Evolutionary conservation across 2,888 invertebrate genomes (phyloP), one percentile per base, ranked within the genome.

Genomic region (Nomada lathburiana): DNA sequence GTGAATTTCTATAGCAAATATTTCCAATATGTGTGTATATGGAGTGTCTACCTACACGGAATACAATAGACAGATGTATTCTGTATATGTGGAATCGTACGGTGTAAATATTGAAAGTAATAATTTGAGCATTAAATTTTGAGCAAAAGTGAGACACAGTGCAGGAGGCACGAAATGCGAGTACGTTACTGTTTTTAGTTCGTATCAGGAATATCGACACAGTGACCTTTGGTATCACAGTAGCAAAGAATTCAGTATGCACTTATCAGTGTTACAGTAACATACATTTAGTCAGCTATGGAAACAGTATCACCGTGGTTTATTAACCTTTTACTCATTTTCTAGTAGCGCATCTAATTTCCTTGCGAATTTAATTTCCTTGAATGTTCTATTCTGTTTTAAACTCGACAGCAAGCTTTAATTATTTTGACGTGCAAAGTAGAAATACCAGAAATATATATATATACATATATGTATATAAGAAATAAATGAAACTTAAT

Each of bases 171-270:
- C 3, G 23, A 59, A 10, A 42, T 23, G 53, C 18, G 29, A n/a
- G 42, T 78, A 82, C 87, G 78, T 62, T 70, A 83, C 83, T 90
- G 88, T 10, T 63, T 36, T 73, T 36, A 53, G 29, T 62, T 65
- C 63, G 26, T 84, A 80, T 80, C 82, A 47, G 76, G 53, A 78
- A 75, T 67, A 80, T 84, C 79, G 67, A 57, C 80, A 83, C 55
- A 84, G 62, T 85, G 82, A 89, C 88, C 89, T 86, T 62, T 84
- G 87, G 80, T 76, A 75, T 82, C 60, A 63, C 50, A 47, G 42
- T 18, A 23, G 36, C 44, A 82, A 84, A 69, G 84, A 71, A 79
- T 64, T 44, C 36, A 72, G 52, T 55, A 57, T 53, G 59, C 52
- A 52, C 50, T 26, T 67, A 82, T 59, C 68, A 67, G 57, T 23